phyloP scores from a whole-genome alignment of 2,888 invertebrate species.

The Cynaeus angustus region DNA sequence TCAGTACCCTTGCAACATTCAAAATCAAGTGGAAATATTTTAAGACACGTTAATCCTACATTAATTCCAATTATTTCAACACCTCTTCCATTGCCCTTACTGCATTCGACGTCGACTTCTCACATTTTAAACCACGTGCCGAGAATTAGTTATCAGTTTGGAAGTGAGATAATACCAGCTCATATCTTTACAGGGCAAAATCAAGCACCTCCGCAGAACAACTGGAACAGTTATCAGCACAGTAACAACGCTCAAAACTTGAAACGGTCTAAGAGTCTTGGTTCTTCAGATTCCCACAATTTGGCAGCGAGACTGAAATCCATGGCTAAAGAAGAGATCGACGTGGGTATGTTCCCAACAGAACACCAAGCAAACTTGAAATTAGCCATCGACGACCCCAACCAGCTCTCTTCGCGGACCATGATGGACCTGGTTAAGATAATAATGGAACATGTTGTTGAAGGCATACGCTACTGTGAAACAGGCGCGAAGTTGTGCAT shows the following conservation, averaged over 20 bases:
- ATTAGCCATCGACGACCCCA: constrained; percentile 87
- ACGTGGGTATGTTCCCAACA: constrained; percentile 83
- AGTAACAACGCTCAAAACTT: constrained; percentile 64
- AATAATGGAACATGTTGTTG: constrained; percentile 86
- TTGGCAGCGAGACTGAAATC: constrained; percentile 81
- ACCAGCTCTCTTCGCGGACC: constrained; percentile 81
- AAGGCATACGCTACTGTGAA: constrained; percentile 84
- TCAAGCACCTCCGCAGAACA: constrained; percentile 57
- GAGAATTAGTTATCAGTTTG: constrained; percentile 75
- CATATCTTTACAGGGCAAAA: constrained; percentile 72
- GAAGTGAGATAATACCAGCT: constrained; percentile 62
- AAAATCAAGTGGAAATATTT: constrained; percentile 79
- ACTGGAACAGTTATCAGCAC: constrained; percentile 60
- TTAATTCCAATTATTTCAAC: constrained; percentile 64
- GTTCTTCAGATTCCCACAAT: constrained; percentile 83
- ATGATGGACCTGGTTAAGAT: constrained; percentile 91
- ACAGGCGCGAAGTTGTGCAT: constrained; percentile 90
- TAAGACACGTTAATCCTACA: constrained; percentile 73
- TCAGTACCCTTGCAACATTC: constrained; percentile 70
- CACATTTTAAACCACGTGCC: constrained; percentile 78
- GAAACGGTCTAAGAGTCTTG: constrained; percentile 88
- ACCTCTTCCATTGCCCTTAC: constrained; percentile 67
- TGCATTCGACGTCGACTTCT: constrained; percentile 78
- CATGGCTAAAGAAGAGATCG: constrained; percentile 80
- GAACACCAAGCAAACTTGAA: constrained; percentile 84